These are phyloP conservation scores for Drosophila hawaiiensis DNA, from an alignment of 2,888 invertebrate genomes.

Conservation along the genomic window DNA sequence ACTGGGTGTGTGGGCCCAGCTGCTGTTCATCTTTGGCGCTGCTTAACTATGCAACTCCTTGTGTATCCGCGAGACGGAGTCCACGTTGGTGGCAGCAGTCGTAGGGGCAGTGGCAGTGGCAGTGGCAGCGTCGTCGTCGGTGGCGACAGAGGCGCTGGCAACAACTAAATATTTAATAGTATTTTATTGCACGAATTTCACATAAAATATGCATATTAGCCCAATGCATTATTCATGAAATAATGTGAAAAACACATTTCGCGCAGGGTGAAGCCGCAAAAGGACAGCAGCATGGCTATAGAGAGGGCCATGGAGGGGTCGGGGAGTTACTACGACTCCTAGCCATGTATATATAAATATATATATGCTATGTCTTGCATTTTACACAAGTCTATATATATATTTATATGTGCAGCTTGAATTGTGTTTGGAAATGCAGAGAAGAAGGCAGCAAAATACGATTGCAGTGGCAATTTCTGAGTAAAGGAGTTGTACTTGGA, in stretches of 20 bases:
- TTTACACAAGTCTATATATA: slow-evolving; percentile 4
- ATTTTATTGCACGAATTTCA: slow-evolving; percentile 85
- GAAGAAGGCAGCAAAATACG: slow-evolving; percentile 52
- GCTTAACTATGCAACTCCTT: slow-evolving; percentile 55
- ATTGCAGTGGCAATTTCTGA: slow-evolving; percentile 62
- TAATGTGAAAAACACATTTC: slow-evolving; percentile 83
- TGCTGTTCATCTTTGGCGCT: slow-evolving; percentile 31
- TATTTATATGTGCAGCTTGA: slow-evolving; percentile 28
- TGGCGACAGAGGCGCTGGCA: slow-evolving; percentile 47
- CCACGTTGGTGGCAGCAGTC: slow-evolving; percentile 35
- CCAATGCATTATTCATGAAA: slow-evolving; percentile 84
- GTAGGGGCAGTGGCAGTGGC: background rate
- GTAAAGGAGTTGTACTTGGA: slow-evolving; percentile 49
- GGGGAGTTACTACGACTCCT: background rate
- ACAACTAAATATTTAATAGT: slow-evolving; percentile 85
- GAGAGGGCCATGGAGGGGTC: background rate
- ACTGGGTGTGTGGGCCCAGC: slow-evolving; percentile 1
- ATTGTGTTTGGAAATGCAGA: slow-evolving; percentile 62
- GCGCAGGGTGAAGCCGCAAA: slow-evolving; percentile 59
- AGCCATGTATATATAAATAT: slow-evolving; percentile 1
- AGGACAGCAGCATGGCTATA: slow-evolving; percentile 30
- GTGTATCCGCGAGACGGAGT: slow-evolving; percentile 40
- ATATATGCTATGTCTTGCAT: slow-evolving; percentile 20
- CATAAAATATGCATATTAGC: slow-evolving; percentile 85
- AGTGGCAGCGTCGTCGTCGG: slow-evolving; percentile 31